These are phyloP conservation scores for Xiphophorus maculatus DNA, from an alignment of 2,113 vertebrate genomes.

Conservation along the genomic window DNA sequence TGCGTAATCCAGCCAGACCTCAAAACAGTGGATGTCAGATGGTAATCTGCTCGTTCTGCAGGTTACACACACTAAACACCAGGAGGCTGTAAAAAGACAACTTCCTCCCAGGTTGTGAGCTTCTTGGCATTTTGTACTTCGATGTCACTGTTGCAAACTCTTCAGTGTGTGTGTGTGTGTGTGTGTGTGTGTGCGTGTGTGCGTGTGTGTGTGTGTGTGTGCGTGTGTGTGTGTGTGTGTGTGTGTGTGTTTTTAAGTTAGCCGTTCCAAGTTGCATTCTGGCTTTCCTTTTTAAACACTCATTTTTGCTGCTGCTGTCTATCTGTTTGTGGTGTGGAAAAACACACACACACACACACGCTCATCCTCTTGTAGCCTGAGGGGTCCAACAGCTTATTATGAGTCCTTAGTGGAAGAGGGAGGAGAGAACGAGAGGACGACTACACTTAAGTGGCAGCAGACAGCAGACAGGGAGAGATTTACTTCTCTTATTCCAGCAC, in stretches of 20 bases:
- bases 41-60: conserved; percentile 69
- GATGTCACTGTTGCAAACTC: conserved; percentile 9
- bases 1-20: conserved; percentile 63
- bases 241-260: not conserved
- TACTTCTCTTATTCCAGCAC: conserved; percentile 62
- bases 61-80: conserved; percentile 63
- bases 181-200: not conserved
- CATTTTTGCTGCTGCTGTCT: conserved; percentile 29
- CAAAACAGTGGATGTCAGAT: conserved; percentile 59
- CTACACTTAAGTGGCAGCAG: conserved; percentile 61
- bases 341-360: conserved; percentile 15
- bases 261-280: not conserved
- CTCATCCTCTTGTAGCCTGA: conserved; percentile 47
- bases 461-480: conserved; percentile 65
- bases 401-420: conserved; percentile 62
- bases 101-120: conserved; percentile 28
- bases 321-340: conserved; percentile 16
- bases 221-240: not conserved
- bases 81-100: conserved; percentile 56
- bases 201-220: not conserved
- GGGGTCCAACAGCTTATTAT: conserved; percentile 62
- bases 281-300: not conserved
- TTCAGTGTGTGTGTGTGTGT: not conserved
- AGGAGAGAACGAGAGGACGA: conserved; percentile 64
- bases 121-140: conserved; percentile 3